phyloP scores from a whole-genome alignment of 2,797 vertebrate species.

The Poecilia picta region DNA sequence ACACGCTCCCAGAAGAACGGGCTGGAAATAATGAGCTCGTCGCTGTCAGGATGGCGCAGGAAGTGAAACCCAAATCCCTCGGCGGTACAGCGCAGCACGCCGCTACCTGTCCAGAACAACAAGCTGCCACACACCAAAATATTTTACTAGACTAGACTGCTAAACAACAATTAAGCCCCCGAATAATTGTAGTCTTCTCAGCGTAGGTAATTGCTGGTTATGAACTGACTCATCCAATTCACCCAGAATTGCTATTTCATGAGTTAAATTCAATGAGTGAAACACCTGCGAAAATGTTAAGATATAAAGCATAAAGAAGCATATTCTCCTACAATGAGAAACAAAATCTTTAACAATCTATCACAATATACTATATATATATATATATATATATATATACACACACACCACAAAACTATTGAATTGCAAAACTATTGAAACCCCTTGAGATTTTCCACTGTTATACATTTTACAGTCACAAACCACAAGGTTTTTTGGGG shows the following conservation, averaged over 20 bases:
- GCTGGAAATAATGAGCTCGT: slow-evolving; percentile 74
- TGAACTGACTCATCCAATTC: background rate
- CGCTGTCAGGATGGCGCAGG: slow-evolving; percentile 56
- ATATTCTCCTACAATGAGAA: slow-evolving; percentile 1
- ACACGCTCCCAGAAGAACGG: slow-evolving; percentile 56
- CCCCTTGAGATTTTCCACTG: background rate
- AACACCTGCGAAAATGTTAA: background rate
- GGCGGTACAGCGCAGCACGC: slow-evolving; percentile 19
- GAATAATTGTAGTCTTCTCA: slow-evolving; percentile 1
- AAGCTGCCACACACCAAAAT: slow-evolving; percentile 18
- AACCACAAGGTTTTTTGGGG: background rate
- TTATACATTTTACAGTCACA: background rate
- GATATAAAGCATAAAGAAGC: background rate
- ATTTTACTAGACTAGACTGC: slow-evolving; percentile 15
- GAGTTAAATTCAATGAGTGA: background rate
- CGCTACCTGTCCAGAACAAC: slow-evolving; percentile 29
- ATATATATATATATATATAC: too few relatives aligned
- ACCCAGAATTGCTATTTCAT: slow-evolving; percentile 9
- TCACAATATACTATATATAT: too few relatives aligned
- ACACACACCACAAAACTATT: too few relatives aligned
- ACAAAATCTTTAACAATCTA: slow-evolving; percentile 2
- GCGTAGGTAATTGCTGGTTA: background rate
- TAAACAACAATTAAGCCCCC: slow-evolving; percentile 24
- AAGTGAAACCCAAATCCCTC: slow-evolving; percentile 52
- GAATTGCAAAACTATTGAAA: background rate